Evolutionary conservation across 2,888 invertebrate species (phyloP).

Genomic region (Drosophila setosimentum): DNA sequence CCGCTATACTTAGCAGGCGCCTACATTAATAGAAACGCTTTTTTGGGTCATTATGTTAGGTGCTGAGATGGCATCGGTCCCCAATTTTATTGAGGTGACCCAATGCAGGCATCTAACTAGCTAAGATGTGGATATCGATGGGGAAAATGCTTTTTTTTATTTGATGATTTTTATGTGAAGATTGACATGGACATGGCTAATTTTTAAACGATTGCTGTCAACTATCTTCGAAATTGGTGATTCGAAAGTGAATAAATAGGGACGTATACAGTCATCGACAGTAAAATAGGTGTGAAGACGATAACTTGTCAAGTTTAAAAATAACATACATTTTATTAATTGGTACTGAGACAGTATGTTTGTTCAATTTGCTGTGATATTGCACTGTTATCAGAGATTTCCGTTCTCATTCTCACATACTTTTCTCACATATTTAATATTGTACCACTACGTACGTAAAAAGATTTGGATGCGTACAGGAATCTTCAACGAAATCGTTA

Average conservation of each 20-base stretch:
- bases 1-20: slow-evolving; percentile 57
- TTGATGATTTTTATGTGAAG: slow-evolving; percentile 1
- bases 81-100: slow-evolving; percentile 56
- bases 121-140: slow-evolving; percentile 10
- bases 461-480: too few relatives aligned
- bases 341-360: too few relatives aligned
- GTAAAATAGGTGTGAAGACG: not conserved
- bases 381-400: not conserved
- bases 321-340: not conserved
- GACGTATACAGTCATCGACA: not conserved
- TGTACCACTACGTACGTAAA: not conserved
- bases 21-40: slow-evolving; percentile 71
- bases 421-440: not conserved
- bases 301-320: not conserved
- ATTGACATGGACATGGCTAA: slow-evolving; percentile 27
- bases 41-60: slow-evolving; percentile 72
- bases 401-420: not conserved
- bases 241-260: not conserved
- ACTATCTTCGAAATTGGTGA: not conserved
- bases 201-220: slow-evolving; percentile 4
- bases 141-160: slow-evolving; percentile 7
- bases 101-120: slow-evolving; percentile 34
- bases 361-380: not conserved
- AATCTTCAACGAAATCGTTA: too few relatives aligned
- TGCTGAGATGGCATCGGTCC: slow-evolving; percentile 38